Evolutionary conservation across 2,888 invertebrate genomes (phyloP), one percentile per base, ranked within the genome.

Genomic region (Chymomyza caudatula): DNA sequence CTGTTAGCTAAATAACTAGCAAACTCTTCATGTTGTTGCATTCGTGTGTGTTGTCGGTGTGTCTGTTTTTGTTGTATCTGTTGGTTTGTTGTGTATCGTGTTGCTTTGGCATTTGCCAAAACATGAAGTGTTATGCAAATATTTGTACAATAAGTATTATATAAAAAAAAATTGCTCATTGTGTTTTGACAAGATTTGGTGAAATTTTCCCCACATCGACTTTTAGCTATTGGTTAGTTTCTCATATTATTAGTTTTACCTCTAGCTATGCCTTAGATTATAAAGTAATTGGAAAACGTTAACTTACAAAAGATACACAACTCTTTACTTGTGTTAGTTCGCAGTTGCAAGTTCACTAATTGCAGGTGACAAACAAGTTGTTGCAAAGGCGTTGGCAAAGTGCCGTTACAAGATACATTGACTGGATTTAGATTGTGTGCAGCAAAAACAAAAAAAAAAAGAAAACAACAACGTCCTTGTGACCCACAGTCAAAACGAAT

Each of bases 81-180:
- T 5, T 47, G n/a, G 47, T 47, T 47, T 17, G 47, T 17, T 47
- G 47, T 47, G 47, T 37, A 47, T 6, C 15, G 47, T 47, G 67
- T 55, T 74, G 63, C 69, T 68, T 68, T 78, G 68, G 70, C 69
- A 81, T 78, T 83, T 74, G 76, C 76, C 79, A 74, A 76, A 76
- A 76, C 77, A 79, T 77, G 70, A 84, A 82, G 85, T 82, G 82
- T 81, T 84, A 73, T 77, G 82, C 76, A 77, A 84, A 82, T 79
- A 77, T 84, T 82, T 84, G 69, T 65, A 44, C 72, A 77, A 37
- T 37, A 37, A 11, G 29, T 37, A 1, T 37, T 37, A 37, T 37
- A 37, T 37, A 37, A 37, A 37, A 25, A n/a, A 37, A 37, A 37
- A 37, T 37, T 8, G 29, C 29, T 37, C 29, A 37, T 37, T 37